phyloP scores from a whole-genome alignment of 1,140 invertebrate species.

The Halotydeus destructor region DNA sequence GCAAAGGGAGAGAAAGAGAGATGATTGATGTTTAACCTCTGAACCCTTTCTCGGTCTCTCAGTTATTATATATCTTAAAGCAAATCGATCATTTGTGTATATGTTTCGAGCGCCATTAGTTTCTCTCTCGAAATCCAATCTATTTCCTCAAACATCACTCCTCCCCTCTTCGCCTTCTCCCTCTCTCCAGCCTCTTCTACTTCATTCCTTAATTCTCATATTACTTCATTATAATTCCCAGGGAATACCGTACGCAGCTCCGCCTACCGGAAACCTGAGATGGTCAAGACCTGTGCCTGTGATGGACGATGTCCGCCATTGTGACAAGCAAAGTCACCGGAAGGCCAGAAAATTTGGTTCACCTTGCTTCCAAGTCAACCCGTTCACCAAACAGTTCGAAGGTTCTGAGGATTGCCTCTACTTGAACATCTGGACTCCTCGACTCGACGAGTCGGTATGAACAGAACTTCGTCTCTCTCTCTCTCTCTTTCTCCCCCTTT shows the following conservation, averaged over 20 bases:
- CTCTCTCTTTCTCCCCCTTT: background rate
- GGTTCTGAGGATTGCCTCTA: constrained; percentile 75
- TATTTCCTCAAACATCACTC: too few species aligned
- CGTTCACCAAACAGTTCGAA: constrained; percentile 15
- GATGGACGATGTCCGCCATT: constrained; percentile 12
- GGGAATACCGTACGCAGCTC: constrained; percentile 46
- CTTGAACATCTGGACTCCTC: constrained; percentile 73
- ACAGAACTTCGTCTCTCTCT: too few species aligned
- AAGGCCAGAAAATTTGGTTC: constrained; percentile 15
- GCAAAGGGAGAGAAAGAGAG: too few species aligned
- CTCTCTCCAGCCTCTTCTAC: too few species aligned
- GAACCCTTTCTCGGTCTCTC: too few species aligned
- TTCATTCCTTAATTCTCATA: too few species aligned
- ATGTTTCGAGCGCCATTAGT: too few species aligned
- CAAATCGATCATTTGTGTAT: too few species aligned
- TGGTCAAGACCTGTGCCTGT: constrained; percentile 22
- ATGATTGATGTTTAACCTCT: too few species aligned
- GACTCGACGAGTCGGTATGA: constrained; percentile 13
- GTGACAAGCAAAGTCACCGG: constrained; percentile 10
- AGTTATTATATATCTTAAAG: too few species aligned
- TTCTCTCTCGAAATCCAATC: too few species aligned
- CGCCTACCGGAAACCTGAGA: constrained; percentile 38
- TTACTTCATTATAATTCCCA: constrained; percentile 32
- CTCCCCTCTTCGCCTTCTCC: too few species aligned
- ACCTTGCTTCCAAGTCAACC: constrained; percentile 17